phyloP scores from a whole-genome alignment of 2,888 invertebrate genomes.

The Elysia crispata region DNA sequence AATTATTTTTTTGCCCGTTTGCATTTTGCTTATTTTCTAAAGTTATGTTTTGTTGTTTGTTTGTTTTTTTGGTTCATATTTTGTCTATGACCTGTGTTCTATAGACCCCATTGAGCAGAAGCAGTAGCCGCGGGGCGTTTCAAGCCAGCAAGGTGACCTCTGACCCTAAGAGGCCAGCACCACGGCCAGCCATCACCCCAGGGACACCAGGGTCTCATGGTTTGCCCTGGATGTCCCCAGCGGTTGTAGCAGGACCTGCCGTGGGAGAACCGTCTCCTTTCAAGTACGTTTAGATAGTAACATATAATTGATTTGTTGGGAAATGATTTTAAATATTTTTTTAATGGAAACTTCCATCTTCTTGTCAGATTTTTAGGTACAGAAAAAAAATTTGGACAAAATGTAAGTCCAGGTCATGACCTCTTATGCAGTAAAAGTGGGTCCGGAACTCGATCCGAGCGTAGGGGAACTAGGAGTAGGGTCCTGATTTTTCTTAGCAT shows the following conservation, averaged over 20 bases:
- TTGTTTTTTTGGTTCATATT: neutral
- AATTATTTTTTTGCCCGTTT: too few relatives aligned
- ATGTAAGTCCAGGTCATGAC: too few relatives aligned
- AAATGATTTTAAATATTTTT: neutral
- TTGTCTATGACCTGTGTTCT: too few relatives aligned
- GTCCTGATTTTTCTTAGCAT: too few relatives aligned
- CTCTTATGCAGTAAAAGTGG: too few relatives aligned
- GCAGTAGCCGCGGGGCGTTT: conserved; percentile 25
- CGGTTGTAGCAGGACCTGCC: conserved; percentile 10
- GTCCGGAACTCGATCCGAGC: too few relatives aligned
- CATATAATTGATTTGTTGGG: neutral
- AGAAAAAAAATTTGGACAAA: too few relatives aligned
- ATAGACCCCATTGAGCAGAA: conserved; percentile 37
- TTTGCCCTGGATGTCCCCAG: conserved; percentile 5
- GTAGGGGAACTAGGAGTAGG: too few relatives aligned
- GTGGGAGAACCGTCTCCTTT: conserved; percentile 5
- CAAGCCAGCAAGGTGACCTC: neutral
- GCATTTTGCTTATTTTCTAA: too few relatives aligned
- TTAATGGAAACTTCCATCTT: too few relatives aligned
- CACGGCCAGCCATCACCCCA: conserved; percentile 18
- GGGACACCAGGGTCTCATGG: conserved; percentile 38
- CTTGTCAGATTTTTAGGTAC: too few relatives aligned
- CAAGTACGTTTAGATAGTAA: conserved; percentile 19
- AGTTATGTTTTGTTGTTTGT: neutral
- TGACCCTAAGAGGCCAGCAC: conserved; percentile 13